A percentile compares a stretch with the other conserved stretches of the same genome.
Conservation (phyloP, 2,113 vertebrate genomes). For the Gopherus flavomarginatus region DNA sequence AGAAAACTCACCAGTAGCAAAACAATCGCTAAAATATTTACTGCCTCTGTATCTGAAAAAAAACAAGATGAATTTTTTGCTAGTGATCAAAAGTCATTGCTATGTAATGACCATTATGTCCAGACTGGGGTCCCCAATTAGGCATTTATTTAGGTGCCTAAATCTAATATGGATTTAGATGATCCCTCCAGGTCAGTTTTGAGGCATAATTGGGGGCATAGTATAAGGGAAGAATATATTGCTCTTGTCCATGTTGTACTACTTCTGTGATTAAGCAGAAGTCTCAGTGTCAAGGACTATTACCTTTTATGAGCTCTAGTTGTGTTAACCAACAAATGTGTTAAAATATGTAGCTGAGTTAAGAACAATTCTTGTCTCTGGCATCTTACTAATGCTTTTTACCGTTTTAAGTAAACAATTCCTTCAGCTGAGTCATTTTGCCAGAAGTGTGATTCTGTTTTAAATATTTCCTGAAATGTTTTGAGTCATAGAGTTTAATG, state of each 20-base stretch:
- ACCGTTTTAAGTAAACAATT: background rate
- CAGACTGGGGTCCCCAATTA: background rate
- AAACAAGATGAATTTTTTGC: background rate
- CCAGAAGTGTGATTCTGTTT: background rate
- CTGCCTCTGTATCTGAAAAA: background rate
- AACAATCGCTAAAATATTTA: background rate
- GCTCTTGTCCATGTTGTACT: background rate
- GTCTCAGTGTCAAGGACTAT: background rate
- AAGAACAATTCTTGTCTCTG: background rate
- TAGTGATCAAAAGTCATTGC: background rate
- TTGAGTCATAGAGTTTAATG: background rate
- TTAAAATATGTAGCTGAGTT: background rate
- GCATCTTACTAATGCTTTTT: background rate
- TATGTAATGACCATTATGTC: background rate
- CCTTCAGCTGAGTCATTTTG: background rate
- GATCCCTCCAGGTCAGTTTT: background rate
- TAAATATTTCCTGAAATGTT: background rate
- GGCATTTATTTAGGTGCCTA: background rate
- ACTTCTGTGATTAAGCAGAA: background rate
- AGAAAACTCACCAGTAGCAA: background rate
- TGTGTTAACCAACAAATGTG: background rate
- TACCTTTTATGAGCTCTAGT: background rate
- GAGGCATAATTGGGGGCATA: background rate
- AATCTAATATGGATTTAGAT: background rate
- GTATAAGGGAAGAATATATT: background rate